phyloP scores from a whole-genome alignment of 2,888 invertebrate genomes.

The Sarcophaga caerulescens region DNA sequence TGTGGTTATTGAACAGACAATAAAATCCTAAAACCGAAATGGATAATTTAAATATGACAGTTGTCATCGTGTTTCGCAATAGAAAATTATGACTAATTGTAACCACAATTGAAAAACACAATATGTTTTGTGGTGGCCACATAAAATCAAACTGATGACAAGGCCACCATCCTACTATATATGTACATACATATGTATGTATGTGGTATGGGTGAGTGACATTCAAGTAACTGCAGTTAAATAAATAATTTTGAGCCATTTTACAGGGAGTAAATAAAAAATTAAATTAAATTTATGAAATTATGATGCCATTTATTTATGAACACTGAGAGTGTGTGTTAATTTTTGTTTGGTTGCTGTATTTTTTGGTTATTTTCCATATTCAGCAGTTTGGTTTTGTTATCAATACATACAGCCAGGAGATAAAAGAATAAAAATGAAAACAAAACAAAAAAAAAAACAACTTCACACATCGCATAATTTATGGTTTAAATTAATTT shows the following conservation, averaged over 20 bases:
- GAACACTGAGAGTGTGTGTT: too few species aligned
- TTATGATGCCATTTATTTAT: neutral
- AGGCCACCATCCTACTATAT: neutral
- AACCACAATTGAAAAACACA: conserved; percentile 45
- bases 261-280: neutral
- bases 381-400: conserved; percentile 15
- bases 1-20: conserved; percentile 29
- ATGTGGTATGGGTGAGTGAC: neutral
- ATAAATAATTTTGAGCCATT: neutral
- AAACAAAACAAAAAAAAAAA: conserved; percentile 29
- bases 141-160: neutral
- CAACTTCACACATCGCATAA: conserved; percentile 35
- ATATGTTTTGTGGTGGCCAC: neutral
- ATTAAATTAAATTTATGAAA: neutral
- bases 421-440: neutral
- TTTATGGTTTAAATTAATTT: conserved; percentile 60
- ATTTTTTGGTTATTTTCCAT: neutral
- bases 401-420: conserved; percentile 3
- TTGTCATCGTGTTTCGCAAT: conserved; percentile 32
- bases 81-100: conserved; percentile 44
- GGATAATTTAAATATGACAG: conserved; percentile 31
- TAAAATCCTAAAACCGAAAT: conserved; percentile 28
- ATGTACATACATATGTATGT: neutral
- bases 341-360: neutral
- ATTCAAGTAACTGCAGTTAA: neutral